phyloP scores from a whole-genome alignment of 2,797 vertebrate genomes.

The Lepilemur ruficaudatus region DNA sequence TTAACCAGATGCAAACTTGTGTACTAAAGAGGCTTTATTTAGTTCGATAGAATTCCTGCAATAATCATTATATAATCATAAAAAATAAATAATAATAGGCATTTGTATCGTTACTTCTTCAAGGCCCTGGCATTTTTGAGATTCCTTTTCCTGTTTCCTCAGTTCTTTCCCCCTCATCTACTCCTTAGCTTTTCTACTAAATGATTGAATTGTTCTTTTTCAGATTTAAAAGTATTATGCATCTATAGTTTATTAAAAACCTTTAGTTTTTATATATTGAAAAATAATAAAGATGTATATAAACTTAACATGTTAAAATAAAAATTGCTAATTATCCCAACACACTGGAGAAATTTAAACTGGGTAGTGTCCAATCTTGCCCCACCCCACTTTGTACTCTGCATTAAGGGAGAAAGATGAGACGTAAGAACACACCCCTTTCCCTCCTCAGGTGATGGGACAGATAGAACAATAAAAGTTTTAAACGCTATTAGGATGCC shows the following conservation, averaged over 20 bases:
- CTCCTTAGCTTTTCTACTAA: background rate
- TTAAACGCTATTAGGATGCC: background rate
- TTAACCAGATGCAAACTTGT: background rate
- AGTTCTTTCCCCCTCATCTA: fast-evolving
- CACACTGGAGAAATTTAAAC: background rate
- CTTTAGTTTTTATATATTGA: background rate
- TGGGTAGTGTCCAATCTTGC: no score
- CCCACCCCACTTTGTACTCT: background rate
- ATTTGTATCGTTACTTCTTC: background rate
- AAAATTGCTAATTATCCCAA: background rate
- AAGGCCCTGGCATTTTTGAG: background rate
- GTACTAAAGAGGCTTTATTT: background rate
- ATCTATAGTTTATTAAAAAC: background rate
- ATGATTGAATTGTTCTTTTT: background rate
- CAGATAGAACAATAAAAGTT: background rate
- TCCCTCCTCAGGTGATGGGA: background rate
- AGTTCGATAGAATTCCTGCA: background rate
- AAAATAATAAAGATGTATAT: background rate
- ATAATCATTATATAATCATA: background rate
- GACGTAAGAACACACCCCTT: background rate
- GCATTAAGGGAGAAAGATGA: background rate
- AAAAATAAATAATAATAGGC: background rate
- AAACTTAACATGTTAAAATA: background rate
- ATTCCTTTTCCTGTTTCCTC: background rate
- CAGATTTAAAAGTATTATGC: background rate